These are phyloP conservation scores for Drosophila putrida DNA, from an alignment of 2,888 invertebrate species.

Conservation along the genomic window DNA sequence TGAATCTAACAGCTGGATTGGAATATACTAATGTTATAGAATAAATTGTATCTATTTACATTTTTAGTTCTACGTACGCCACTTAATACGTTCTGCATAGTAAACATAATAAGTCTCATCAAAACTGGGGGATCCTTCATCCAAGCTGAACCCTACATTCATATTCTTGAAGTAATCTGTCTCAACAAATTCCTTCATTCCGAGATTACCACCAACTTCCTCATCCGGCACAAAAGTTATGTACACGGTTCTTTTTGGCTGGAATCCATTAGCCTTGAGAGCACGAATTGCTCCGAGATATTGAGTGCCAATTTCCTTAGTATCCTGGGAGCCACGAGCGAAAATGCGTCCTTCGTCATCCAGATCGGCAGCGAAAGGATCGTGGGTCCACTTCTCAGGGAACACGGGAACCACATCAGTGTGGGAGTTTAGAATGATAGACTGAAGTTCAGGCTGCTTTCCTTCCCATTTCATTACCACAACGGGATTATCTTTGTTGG, in stretches of 20 bases:
- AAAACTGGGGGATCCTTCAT: constrained; percentile 92
- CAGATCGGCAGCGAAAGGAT: constrained; percentile 95
- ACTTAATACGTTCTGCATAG: constrained; percentile 89
- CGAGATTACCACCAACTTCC: constrained; percentile 90
- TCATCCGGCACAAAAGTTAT: constrained; percentile 91
- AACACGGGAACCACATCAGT: constrained; percentile 97
- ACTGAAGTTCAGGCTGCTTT: constrained; percentile 88
- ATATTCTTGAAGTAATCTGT: constrained; percentile 89
- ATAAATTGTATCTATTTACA: not conserved
- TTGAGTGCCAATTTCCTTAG: constrained; percentile 93
- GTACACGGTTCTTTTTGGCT: constrained; percentile 89
- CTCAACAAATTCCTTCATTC: constrained; percentile 90
- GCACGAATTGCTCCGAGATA: constrained; percentile 91
- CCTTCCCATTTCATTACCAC: constrained; percentile 93
- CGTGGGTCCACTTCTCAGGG: constrained; percentile 94
- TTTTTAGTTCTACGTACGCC: constrained; percentile 87
- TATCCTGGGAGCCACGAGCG: constrained; percentile 91
- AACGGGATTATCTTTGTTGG: constrained; percentile 89
- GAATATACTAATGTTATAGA: not conserved
- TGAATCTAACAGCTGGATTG: constrained; percentile 91
- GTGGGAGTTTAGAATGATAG: constrained; percentile 95
- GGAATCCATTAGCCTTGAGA: constrained; percentile 87
- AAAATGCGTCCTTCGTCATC: constrained; percentile 93
- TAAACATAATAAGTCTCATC: constrained; percentile 88
- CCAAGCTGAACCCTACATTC: constrained; percentile 90